These are phyloP conservation scores for Epirrhoe tristata DNA, from an alignment of 2,888 invertebrate genomes.

Conservation along the genomic window DNA sequence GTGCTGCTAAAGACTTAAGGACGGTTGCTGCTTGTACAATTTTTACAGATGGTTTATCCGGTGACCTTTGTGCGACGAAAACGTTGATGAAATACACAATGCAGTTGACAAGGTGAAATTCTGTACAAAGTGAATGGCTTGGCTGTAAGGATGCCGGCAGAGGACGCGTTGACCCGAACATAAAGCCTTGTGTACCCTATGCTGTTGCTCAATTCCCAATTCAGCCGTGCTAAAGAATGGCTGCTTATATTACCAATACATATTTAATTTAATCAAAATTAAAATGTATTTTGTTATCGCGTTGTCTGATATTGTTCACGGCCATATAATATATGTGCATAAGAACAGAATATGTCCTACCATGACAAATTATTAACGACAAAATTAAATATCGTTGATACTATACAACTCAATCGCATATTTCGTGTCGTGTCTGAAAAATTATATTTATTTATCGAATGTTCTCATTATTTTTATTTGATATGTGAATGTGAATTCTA, in stretches of 20 bases:
- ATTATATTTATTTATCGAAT: background rate
- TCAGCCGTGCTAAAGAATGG: slow-evolving; percentile 39
- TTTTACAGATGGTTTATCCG: slow-evolving; percentile 47
- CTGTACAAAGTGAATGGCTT: slow-evolving; percentile 73
- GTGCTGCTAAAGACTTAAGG: slow-evolving; percentile 39
- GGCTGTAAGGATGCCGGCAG: slow-evolving; percentile 65
- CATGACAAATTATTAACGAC: background rate
- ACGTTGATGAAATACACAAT: slow-evolving; percentile 66
- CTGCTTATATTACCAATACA: slow-evolving; percentile 22
- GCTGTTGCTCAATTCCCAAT: slow-evolving; percentile 60
- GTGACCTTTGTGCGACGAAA: slow-evolving; percentile 60
- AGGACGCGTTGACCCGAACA: slow-evolving; percentile 62
- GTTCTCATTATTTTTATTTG: background rate
- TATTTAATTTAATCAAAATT: slow-evolving; percentile 14
- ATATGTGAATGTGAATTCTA: slow-evolving; percentile 13
- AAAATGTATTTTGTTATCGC: slow-evolving; percentile 2
- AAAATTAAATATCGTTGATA: no score
- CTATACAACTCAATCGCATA: background rate
- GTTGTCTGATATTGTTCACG: background rate
- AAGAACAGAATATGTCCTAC: background rate
- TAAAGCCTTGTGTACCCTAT: slow-evolving; percentile 63
- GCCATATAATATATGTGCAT: background rate
- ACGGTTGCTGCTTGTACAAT: slow-evolving; percentile 38
- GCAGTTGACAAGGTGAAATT: slow-evolving; percentile 77
- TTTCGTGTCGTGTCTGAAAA: background rate